Base-by-base conservation (phyloP, 64 coral and sea anemone genomes). In the Platygyra sinensis region DNA sequence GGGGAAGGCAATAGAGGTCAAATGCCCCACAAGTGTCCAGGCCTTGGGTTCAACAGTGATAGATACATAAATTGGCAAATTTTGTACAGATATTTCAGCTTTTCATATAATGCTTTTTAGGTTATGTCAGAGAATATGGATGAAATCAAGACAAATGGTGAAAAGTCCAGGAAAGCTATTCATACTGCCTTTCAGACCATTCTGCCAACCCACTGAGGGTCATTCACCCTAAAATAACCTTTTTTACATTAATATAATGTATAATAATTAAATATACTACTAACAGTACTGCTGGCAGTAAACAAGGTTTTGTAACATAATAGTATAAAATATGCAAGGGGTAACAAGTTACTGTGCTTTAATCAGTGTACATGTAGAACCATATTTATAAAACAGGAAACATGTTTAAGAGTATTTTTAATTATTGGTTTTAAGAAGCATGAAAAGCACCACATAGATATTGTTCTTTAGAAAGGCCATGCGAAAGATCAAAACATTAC, bases 161-260 rank as follows among this genome's bases (percentile, higher is more conserved):
- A 92, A 52, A 92, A 87, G 61, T 80, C 76, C 12, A 65, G 90
- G 17, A 92, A 80, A 67, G 90, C 90, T 24, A 92, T 92, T 30
- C 80, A 73, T 8, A 87, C 90, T 14, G 82, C 90, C 12, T 92
- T 87, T 72, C 90, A 92, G 74, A 92, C 90, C 51, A 30, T 92
- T 52, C 36, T 92, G 24, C 90, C 90, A 25, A 69, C 83, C 28
- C 83, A 92, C 33, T 87, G 61, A 87, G 24, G 33, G 25, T 8
- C 65, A 11, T 69, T 69, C 10, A 69, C 24, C 5, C 3, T 25
- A 69, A 69, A n/a, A 4, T 69, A 69, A 72, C 22, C 11, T 49
- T n/a, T 80, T 55, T n/a, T 80, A 61, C 57, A 61, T 80, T 13
- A 50, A 29, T 79, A 18, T 39, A 31, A 31, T 75, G 73, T 75